Conservation (phyloP, 2,797 vertebrate genomes). For the Sebastolobus alascanus region DNA sequence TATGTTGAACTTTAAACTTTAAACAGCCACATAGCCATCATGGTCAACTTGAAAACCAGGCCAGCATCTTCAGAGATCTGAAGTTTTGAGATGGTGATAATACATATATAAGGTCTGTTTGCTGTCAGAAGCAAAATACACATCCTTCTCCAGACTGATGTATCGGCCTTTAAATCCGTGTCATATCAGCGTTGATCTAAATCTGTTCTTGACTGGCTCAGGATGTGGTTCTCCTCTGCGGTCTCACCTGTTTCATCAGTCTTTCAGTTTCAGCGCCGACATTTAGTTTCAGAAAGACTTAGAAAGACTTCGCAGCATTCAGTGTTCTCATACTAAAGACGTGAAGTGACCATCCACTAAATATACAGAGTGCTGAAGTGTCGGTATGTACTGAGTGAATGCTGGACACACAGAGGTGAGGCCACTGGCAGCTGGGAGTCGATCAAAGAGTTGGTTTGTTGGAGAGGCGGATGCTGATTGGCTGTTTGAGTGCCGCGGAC, state of each 20-base stretch:
- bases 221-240: background rate
- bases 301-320: conserved; percentile 43
- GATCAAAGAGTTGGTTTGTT: conserved; percentile 65
- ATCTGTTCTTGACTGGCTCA: conserved; percentile 22
- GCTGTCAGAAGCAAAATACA: background rate
- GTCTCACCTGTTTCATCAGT: conserved; percentile 17
- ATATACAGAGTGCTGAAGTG: conserved; percentile 71
- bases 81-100: conserved; percentile 18
- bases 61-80: conserved; percentile 5
- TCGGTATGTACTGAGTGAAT: conserved; percentile 50
- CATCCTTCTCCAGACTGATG: conserved; percentile 1
- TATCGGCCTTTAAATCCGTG: background rate
- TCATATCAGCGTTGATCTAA: conserved; percentile 18
- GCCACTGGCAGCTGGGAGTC: conserved; percentile 53
- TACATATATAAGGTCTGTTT: background rate
- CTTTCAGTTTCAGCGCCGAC: conserved; percentile 15
- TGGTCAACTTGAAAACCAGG: background rate
- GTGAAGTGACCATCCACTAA: conserved; percentile 62
- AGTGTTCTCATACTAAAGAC: conserved; percentile 41
- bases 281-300: conserved; percentile 55
- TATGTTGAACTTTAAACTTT: conserved; percentile 38
- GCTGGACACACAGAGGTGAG: conserved; percentile 63
- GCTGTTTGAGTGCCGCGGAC: conserved; percentile 44
- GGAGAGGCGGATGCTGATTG: conserved; percentile 56
- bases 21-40: background rate